These are phyloP conservation scores for Serinus canaria DNA, from an alignment of 2,113 vertebrate species.

Conservation along the genomic window DNA sequence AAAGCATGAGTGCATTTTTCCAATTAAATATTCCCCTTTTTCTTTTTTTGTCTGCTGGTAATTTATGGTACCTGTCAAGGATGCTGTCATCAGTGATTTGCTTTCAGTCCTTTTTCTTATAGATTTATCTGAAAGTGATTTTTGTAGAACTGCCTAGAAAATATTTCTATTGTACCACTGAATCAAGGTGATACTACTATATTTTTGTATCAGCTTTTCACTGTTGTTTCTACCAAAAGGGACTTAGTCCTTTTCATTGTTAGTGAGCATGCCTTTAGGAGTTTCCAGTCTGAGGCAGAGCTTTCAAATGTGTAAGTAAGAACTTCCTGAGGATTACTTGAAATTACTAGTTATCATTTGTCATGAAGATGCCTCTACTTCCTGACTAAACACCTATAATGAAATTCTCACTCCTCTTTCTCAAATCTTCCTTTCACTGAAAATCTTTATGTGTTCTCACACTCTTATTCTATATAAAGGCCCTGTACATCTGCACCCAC, in stretches of 20 bases:
- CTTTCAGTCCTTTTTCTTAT: not conserved
- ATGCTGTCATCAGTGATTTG: not conserved
- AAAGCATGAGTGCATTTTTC: not conserved
- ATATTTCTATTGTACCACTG: not conserved
- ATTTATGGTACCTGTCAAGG: not conserved
- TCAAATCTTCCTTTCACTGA: slow-evolving; percentile 56
- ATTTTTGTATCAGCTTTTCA: not conserved
- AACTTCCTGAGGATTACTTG: slow-evolving; percentile 26
- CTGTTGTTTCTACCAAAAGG: not conserved
- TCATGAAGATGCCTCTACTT: slow-evolving; percentile 9
- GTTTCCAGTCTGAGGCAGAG: not conserved
- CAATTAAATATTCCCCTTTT: not conserved
- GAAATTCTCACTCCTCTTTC: slow-evolving; percentile 64
- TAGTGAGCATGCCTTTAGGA: not conserved
- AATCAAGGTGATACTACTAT: not conserved
- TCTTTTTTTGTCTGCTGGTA: not conserved
- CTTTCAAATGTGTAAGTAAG: not conserved
- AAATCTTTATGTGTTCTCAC: slow-evolving; percentile 64
- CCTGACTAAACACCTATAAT: slow-evolving; percentile 68
- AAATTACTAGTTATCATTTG: slow-evolving; percentile 37
- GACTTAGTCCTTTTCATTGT: not conserved
- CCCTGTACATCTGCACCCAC: slow-evolving; percentile 45
- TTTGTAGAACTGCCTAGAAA: not conserved
- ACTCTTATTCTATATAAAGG: slow-evolving; percentile 70
- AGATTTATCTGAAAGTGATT: not conserved